Evolutionary conservation across 2,797 vertebrate genomes (phyloP), one percentile per base, ranked within the genome.

Genomic region (Bradypodion pumilum): DNA sequence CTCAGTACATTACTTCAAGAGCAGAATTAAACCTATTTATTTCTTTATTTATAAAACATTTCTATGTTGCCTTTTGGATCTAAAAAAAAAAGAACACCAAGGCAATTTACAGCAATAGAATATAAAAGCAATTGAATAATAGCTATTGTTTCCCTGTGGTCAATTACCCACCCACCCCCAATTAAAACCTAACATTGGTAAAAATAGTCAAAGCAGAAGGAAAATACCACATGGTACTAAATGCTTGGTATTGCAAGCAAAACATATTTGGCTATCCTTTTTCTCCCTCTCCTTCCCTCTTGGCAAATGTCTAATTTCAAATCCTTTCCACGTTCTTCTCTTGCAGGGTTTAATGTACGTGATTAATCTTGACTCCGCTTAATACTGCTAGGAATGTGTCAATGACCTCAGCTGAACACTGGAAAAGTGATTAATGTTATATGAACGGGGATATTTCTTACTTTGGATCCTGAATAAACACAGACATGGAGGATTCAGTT

Each of bases 361-460:
- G 94, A 96, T 96, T 96, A 95, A 96, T 96, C 95, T 95, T 94
- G 94, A 95, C 95, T 95, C 5, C 86, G 90, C 91, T 95, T 96
- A 95, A 95, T 95, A 94, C 94, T 94, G 89, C 94, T 93, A 94
- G 92, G 94, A 96, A 96, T 96, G 96, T 95, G 94, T 94, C 95
- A 95, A 91, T 95, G 95, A 96, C 95, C 95, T 96, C 94, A 95
- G 89, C 93, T 94, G 95, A 96, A 95, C 93, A 94, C 93, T 94
- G 92, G 95, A 91, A 94, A 94, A 94, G 92, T 96, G 95, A 96
- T 96, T 96, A 96, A 96, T 95, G 95, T 95, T 96, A 95, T 94
- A 94, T 93, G 95, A 96, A 95, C 93, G 91, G 89, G 91, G 90
- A 93, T 92, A 92, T 88, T 91, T 94, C 91, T 91, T 91, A 93